Evolutionary conservation across 2,113 vertebrate genomes (phyloP).

Genomic region (Lichenostomus cassidix): DNA sequence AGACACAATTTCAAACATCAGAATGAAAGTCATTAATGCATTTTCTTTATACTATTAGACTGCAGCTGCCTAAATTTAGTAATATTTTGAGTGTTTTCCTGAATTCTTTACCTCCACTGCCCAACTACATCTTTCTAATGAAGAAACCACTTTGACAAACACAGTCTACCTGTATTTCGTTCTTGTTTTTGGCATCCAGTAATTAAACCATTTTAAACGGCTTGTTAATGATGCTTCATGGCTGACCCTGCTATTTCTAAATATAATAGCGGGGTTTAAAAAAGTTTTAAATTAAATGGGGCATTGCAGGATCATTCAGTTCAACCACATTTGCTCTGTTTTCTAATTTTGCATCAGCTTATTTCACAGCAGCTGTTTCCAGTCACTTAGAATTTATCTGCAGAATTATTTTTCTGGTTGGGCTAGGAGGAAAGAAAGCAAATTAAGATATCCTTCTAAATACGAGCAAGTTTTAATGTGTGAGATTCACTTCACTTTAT

Average conservation of each 20-base stretch:
- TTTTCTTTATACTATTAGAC: background rate
- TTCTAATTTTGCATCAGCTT: background rate
- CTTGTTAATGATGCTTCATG: background rate
- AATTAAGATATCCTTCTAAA: background rate
- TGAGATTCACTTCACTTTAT: background rate
- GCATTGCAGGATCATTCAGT: background rate
- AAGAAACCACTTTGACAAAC: background rate
- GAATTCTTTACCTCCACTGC: background rate
- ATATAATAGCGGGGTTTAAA: background rate
- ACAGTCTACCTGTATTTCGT: background rate
- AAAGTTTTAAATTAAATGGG: background rate
- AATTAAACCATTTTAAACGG: background rate
- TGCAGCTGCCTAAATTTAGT: background rate
- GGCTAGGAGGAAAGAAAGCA: background rate
- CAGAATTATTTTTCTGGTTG: background rate
- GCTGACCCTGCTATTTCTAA: background rate
- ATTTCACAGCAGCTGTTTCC: constrained; percentile 8
- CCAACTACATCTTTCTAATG: background rate
- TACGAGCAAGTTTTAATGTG: background rate
- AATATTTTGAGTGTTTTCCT: background rate
- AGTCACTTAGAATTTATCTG: background rate
- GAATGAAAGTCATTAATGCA: background rate
- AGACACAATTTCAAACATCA: background rate
- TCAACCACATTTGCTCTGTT: background rate
- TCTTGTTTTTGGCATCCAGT: background rate